Percentiles rank a stretch among this genome's conserved stretches.
phyloP scores from a whole-genome alignment of 2,113 vertebrate species.

The Lepus timidus region DNA sequence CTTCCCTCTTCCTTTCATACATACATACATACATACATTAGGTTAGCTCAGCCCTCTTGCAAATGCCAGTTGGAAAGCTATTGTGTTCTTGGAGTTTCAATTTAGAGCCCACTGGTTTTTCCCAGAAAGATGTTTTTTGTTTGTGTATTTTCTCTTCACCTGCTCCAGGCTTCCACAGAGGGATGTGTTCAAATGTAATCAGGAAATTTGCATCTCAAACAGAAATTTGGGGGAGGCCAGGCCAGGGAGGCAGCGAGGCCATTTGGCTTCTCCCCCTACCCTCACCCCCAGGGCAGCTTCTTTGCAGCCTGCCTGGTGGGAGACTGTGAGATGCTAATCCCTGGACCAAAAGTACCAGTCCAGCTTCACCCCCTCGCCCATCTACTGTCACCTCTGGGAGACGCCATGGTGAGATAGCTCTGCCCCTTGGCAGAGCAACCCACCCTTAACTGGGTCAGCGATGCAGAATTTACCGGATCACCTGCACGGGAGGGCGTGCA shows the following conservation, averaged over 20 bases:
- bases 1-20: conserved; percentile 67
- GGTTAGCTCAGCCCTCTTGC: conserved; percentile 52
- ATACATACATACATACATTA: conserved; percentile 28
- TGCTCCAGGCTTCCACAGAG: background rate
- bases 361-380: background rate
- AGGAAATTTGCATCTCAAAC: conserved; percentile 20
- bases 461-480: fast-evolving
- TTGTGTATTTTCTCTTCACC: background rate
- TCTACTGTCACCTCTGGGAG: no score
- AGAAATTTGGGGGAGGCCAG: background rate
- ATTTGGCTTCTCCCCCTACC: no score
- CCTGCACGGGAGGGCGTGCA: no score
- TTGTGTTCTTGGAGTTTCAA: conserved; percentile 39
- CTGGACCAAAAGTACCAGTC: no score
- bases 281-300: no score
- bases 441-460: background rate
- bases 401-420: background rate
- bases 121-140: background rate
- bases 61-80: conserved; percentile 46
- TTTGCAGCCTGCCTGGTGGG: fast-evolving
- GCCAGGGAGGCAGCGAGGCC: background rate
- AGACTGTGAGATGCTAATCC: background rate
- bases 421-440: background rate
- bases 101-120: background rate
- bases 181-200: background rate